Percentiles rank a stretch among this genome's conserved stretches.
Evolutionary conservation across 64 coral and sea anemone species (phyloP).

Genomic region (Pocillopora verrucosa): DNA sequence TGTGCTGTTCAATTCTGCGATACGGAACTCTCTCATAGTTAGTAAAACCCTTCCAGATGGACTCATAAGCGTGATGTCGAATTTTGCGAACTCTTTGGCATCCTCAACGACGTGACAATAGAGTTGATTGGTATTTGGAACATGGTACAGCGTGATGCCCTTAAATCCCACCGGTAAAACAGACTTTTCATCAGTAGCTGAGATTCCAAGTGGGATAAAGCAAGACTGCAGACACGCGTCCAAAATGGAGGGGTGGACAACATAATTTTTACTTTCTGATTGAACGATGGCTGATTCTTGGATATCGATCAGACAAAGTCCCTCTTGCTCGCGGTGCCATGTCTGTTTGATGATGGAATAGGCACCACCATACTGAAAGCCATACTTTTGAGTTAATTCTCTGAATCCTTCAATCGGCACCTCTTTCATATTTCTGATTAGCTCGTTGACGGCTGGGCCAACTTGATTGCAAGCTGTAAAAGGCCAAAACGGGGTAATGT

Average conservation of each 20-base stretch:
- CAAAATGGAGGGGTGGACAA: conserved; percentile 61
- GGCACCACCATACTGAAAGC: conserved; percentile 46
- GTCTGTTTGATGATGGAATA: conserved; percentile 35
- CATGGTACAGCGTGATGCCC: not conserved
- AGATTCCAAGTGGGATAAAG: conserved; percentile 12
- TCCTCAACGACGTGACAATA: conserved; percentile 27
- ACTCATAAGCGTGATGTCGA: conserved; percentile 31
- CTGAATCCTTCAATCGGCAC: conserved; percentile 28
- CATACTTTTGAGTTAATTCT: conserved; percentile 20
- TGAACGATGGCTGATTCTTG: not conserved
- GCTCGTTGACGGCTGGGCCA: not conserved
- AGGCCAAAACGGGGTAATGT: not conserved
- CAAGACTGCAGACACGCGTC: conserved; percentile 71
- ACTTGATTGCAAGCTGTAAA: not conserved
- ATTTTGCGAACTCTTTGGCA: not conserved
- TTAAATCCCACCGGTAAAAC: conserved; percentile 39
- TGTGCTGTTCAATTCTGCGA: conserved; percentile 16
- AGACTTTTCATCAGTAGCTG: not conserved
- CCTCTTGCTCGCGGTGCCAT: conserved; percentile 23
- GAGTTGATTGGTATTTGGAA: not conserved
- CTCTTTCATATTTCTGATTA: conserved; percentile 23
- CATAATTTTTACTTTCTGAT: conserved; percentile 18
- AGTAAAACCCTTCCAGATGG: conserved; percentile 15
- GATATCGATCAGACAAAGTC: conserved; percentile 6
- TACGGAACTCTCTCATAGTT: conserved; percentile 12